Evolutionary conservation across 1,140 invertebrate species (phyloP).

Genomic region (Drosophila punjabiensis): DNA sequence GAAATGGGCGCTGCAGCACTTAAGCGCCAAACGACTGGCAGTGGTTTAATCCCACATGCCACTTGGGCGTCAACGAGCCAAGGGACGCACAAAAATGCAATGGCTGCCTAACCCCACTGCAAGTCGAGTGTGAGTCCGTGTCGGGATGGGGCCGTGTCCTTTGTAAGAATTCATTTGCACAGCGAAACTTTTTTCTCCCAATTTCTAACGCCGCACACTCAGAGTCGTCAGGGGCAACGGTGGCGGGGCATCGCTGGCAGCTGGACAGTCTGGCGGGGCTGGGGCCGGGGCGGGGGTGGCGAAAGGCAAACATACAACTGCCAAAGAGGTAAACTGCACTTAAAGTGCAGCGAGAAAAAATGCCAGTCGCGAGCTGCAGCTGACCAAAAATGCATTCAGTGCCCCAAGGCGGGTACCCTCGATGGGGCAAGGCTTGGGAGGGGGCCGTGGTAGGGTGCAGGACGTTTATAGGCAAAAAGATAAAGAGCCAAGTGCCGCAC

Average conservation of each 20-base stretch:
- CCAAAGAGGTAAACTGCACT: constrained; percentile 82
- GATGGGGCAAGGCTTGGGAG: not conserved
- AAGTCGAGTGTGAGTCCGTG: constrained; percentile 50
- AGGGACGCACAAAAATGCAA: constrained; percentile 76
- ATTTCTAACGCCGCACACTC: constrained; percentile 81
- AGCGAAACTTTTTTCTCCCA: constrained; percentile 80
- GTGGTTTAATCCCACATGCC: constrained; percentile 71
- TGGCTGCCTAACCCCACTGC: constrained; percentile 32
- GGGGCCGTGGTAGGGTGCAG: constrained; percentile 12
- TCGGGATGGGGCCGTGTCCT: constrained; percentile 59
- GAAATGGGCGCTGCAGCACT: constrained; percentile 49
- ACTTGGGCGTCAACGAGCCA: constrained; percentile 81
- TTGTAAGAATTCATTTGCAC: constrained; percentile 82
- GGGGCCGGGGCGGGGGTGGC: not conserved
- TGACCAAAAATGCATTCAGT: constrained; percentile 79
- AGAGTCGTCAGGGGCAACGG: constrained; percentile 63
- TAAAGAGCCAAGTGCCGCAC: constrained; percentile 76
- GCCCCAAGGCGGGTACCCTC: constrained; percentile 54
- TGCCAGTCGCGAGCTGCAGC: constrained; percentile 71
- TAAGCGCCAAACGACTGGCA: constrained; percentile 72
- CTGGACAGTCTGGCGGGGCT: constrained; percentile 25
- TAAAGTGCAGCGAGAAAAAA: constrained; percentile 83
- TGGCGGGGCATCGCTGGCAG: not conserved
- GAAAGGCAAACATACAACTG: constrained; percentile 59
- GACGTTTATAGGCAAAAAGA: constrained; percentile 82